phyloP scores from a whole-genome alignment of 2,888 invertebrate genomes.

The Dicranocentrus wangi region DNA sequence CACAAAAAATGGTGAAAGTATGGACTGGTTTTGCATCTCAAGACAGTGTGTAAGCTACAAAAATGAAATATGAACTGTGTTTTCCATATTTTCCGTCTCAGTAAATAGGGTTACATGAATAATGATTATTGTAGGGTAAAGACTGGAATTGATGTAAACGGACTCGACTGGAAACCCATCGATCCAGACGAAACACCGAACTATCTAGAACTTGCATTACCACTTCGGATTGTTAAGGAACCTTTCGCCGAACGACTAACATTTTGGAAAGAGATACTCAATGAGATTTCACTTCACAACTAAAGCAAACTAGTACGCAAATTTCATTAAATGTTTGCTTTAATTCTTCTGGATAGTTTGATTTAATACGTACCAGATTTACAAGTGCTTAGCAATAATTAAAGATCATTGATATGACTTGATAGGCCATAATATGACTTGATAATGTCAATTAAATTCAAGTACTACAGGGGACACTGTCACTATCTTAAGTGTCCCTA shows the following conservation, averaged over 20 bases:
- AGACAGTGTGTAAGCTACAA: conserved; percentile 34
- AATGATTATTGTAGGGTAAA: conserved; percentile 4
- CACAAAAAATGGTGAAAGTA: conserved; percentile 52
- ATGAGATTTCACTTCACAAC: conserved; percentile 14
- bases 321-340: too few species aligned
- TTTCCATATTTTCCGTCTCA: background rate
- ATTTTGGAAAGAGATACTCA: conserved; percentile 35
- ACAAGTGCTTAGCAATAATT: too few species aligned
- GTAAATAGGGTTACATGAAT: background rate
- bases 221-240: conserved; percentile 40
- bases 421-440: too few species aligned
- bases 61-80: background rate
- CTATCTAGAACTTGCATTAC: conserved; percentile 34
- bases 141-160: conserved; percentile 31
- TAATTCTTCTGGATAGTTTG: too few species aligned
- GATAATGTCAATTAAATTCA: too few species aligned
- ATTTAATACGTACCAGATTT: too few species aligned
- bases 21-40: conserved; percentile 55
- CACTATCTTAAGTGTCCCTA: too few species aligned
- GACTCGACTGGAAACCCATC: conserved; percentile 39
- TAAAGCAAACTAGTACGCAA: too few species aligned
- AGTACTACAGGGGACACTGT: too few species aligned
- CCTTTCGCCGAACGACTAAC: conserved; percentile 35
- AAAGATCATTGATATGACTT: too few species aligned
- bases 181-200: conserved; percentile 31